Percentiles rank a stretch among this genome's conserved stretches.
phyloP scores from a whole-genome alignment of 1,140 invertebrate species.

The Penaeus indicus region DNA sequence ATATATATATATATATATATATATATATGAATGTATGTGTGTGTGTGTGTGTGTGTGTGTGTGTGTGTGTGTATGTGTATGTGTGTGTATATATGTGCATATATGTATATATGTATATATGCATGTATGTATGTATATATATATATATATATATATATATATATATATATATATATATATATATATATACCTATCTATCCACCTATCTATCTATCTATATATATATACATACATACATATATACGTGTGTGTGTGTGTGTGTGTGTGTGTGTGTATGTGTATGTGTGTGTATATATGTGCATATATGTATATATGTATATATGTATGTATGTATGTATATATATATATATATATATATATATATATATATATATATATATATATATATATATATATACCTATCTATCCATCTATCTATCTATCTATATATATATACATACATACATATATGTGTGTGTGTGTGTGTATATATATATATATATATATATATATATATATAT shows the following conservation, averaged over 20 bases:
- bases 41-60: background rate
- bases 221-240: too few relatives aligned
- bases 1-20: too few relatives aligned
- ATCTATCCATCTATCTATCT: background rate
- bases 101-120: too few relatives aligned
- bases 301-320: constrained; percentile 20
- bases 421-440: background rate
- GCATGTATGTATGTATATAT: background rate
- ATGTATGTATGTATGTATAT: background rate
- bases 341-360: constrained; percentile 10
- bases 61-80: background rate
- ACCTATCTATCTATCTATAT: background rate
- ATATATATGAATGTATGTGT: background rate
- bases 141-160: too few relatives aligned
- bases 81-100: background rate
- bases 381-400: constrained; percentile 1
- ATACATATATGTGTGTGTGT: background rate
- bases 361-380: constrained; percentile 11
- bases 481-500: background rate
- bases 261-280: background rate
- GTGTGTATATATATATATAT: background rate
- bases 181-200: background rate
- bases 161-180: too few relatives aligned
- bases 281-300: constrained; percentile 5
- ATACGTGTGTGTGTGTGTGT: background rate